Percentiles rank a stretch among this genome's conserved stretches.
Evolutionary conservation across 2,113 vertebrate species (phyloP).

Genomic region (Corynorhinus townsendii): DNA sequence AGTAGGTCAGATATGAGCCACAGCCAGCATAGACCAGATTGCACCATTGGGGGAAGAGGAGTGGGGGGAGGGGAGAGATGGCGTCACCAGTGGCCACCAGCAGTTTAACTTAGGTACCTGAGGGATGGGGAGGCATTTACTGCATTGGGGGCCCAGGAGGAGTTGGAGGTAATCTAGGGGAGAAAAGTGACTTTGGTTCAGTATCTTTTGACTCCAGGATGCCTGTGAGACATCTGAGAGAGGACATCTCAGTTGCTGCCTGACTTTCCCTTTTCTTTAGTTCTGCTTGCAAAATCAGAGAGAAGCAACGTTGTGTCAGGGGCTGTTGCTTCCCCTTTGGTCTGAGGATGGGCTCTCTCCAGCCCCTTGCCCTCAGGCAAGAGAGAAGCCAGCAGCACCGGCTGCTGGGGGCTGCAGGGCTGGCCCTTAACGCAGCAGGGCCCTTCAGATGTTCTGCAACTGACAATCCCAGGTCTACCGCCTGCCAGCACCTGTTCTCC

Average conservation of each 20-base stretch:
- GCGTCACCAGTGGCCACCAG: background rate
- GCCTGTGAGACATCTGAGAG: background rate
- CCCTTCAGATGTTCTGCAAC: background rate
- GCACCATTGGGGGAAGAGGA: background rate
- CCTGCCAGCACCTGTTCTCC: constrained; percentile 34
- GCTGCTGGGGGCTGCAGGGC: background rate
- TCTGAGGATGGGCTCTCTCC: background rate
- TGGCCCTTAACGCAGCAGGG: constrained; percentile 57
- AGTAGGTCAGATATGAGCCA: background rate
- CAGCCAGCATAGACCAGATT: background rate
- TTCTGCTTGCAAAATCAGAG: constrained; percentile 17
- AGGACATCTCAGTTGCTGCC: background rate
- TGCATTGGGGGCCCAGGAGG: background rate
- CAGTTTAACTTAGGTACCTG: background rate
- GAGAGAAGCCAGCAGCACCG: background rate
- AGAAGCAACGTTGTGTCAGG: background rate
- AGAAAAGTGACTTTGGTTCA: background rate
- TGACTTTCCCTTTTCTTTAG: background rate
- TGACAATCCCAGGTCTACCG: background rate
- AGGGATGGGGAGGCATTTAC: background rate
- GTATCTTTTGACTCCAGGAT: background rate
- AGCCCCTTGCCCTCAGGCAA: constrained; percentile 9
- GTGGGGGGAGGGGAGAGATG: too few relatives aligned
- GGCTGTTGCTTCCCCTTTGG: background rate
- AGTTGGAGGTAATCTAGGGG: background rate